Base-by-base conservation (phyloP, 2,888 invertebrate genomes). In the Pachliopta kotzebuea region DNA sequence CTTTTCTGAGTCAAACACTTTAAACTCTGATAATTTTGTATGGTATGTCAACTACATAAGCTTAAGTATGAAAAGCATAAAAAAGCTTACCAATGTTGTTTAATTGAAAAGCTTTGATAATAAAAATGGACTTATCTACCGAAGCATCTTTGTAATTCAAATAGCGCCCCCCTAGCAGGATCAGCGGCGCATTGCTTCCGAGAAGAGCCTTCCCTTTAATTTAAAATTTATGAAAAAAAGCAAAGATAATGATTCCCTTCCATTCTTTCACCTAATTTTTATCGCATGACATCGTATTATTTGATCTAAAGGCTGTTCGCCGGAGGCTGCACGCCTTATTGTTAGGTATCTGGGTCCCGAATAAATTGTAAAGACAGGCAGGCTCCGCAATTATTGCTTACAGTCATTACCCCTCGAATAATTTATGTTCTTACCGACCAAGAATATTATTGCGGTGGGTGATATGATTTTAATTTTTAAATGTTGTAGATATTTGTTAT, bases 321-420 rank as follows among this genome's bases (percentile, higher is more conserved):
- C 65, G 42, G 56, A 42, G 61, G 65, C 65, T 24, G 49, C 55
- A 63, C 58, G 68, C 63, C 62, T 57, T 60, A 68, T 60, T 69
- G 60, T 66, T 60, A 65, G 67, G 65, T 63, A 66, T 68, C 67
- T 56, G 69, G 64, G 57, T 56, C 65, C 66, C 23, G 62, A 67
- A 62, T 65, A 69, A 69, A 69, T 70, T 67, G 55, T 59, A 60
- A 50, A 37, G 59, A 52, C 54, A 49, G 55, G 20, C 65, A 37
- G 50, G 26, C 42, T 24, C 23, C 54, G 62, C 62, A 68, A 68
- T 68, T 68, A 68, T 61, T 21, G 67, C 26, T 53, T 61, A 54
- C 60, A 65, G 63, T 67, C 67, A 59, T 68, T 65, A 67, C 62
- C 14, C 62, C 62, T 65, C 60, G 65, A 65, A 63, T 42, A 37